Conservation (phyloP, 2,888 invertebrate genomes). For the Erannis defoliaria region DNA sequence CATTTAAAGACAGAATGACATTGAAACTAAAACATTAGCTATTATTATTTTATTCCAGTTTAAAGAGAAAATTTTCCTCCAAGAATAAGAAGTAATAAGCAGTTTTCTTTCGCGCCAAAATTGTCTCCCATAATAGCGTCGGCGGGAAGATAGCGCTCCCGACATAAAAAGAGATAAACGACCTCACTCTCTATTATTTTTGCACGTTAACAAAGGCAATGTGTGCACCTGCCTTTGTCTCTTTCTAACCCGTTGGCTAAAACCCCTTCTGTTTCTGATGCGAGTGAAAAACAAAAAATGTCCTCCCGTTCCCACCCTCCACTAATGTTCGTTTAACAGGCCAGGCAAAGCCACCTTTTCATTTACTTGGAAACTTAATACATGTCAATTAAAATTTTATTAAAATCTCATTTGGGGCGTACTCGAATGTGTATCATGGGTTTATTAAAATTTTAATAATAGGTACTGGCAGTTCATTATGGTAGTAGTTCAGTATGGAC, state of each 20-base stretch:
- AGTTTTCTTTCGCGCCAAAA: conserved; percentile 87
- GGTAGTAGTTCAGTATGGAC: no score
- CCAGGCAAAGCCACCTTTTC: conserved; percentile 75
- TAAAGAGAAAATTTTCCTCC: conserved; percentile 51
- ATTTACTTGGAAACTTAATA: conserved; percentile 82
- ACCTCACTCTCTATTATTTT: conserved; percentile 86
- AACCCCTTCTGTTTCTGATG: conserved; percentile 62
- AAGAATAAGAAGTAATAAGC: conserved; percentile 86
- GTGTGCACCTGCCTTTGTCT: conserved; percentile 83
- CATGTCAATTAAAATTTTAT: conserved; percentile 85
- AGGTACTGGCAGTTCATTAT: conserved; percentile 52
- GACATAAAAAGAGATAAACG: conserved; percentile 87
- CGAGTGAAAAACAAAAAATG: conserved; percentile 83
- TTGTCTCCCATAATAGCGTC: conserved; percentile 85
- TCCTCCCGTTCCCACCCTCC: conserved; percentile 72
- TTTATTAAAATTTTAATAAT: conserved; percentile 79
- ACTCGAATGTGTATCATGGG: conserved; percentile 68
- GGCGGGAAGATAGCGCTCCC: conserved; percentile 81
- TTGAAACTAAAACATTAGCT: no score
- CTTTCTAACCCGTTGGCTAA: conserved; percentile 60
- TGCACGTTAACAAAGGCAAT: conserved; percentile 85
- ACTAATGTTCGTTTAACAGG: conserved; percentile 77
- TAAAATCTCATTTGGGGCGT: conserved; percentile 71
- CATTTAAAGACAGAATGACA: no score
- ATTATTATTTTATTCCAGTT: conserved; percentile 41